Base-by-base conservation (phyloP, 1,140 invertebrate genomes). In the Zaprionus vittiger region DNA sequence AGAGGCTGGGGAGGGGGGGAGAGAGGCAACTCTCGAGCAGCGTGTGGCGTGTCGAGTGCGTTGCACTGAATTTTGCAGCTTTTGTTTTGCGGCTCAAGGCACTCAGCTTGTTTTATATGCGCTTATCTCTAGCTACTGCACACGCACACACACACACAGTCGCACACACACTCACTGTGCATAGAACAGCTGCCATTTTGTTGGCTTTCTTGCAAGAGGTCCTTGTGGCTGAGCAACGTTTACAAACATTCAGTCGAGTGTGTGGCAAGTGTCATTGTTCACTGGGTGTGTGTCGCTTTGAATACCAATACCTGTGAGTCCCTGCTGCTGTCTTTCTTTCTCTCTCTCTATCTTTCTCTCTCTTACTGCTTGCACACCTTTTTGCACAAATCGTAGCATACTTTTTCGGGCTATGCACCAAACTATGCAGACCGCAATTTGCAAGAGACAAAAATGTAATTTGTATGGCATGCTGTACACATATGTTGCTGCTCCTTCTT, bases 11-110 rank as follows among this genome's bases (percentile, higher is more conserved):
- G 6, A 7, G 6, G 41, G 6, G 3, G 4, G 2, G 15, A 1
- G 15, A n/a, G 41, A 44, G 41, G 41, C 41, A 47, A 17, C 41
- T 47, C 55, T 47, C 55, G 67, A 47, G 67, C 37, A 68, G 66
- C 52, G 34, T 66, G 37, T 55, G 55, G 49, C 77, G 72, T 84
- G 81, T 90, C 81, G 85, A 90, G 85, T 90, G 85, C 85, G 85
- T 89, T 89, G 85, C 81, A 90, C 85, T 90, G 85, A 90, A 85
- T 89, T 90, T 89, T 89, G 78, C 75, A 84, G 84, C 84, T 89
- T 87, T 87, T 87, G 84, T 87, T 87, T 86, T 81, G 81, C 68
- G 64, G 72, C 71, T 75, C 79, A 79, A 79, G 71, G 72, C 75
- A 75, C 84, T 81, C 74, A 79, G 85, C 68, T 65, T 90, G 84